Percentiles rank a stretch among this genome's conserved stretches.
Conservation (phyloP, 2,797 vertebrate genomes). For the Sciaenops ocellatus region DNA sequence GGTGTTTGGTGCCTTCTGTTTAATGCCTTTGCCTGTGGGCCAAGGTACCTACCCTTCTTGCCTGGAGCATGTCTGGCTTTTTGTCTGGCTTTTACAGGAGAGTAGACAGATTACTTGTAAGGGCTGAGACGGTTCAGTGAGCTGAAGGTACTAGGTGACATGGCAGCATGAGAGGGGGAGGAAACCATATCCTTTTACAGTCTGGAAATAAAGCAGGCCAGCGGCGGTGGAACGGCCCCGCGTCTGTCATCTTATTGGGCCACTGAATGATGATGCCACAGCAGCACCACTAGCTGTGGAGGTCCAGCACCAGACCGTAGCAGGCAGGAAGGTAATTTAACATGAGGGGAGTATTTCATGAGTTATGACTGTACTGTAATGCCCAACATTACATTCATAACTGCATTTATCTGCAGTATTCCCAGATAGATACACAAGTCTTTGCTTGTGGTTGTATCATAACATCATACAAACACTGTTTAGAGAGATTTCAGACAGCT, state of each 20-base stretch:
- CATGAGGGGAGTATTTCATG: constrained; percentile 22
- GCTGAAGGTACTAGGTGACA: constrained; percentile 69
- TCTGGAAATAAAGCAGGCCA: constrained; percentile 77
- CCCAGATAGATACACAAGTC: background rate
- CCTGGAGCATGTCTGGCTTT: constrained; percentile 71
- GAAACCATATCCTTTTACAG: constrained; percentile 79
- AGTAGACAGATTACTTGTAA: constrained; percentile 67
- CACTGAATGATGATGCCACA: constrained; percentile 32
- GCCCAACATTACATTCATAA: constrained; percentile 4
- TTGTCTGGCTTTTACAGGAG: constrained; percentile 71
- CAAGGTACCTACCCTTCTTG: constrained; percentile 37
- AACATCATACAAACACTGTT: background rate
- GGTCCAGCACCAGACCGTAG: constrained; percentile 27
- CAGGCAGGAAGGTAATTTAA: constrained; percentile 26
- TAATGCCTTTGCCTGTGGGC: constrained; percentile 42
- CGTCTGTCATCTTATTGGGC: constrained; percentile 57
- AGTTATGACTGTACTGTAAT: constrained; percentile 3
- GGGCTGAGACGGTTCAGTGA: constrained; percentile 68
- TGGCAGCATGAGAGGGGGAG: constrained; percentile 39
- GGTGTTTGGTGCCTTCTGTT: constrained; percentile 35
- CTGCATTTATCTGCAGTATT: constrained; percentile 3
- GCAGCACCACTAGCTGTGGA: constrained; percentile 14
- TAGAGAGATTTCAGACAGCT: background rate
- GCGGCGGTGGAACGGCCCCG: constrained; percentile 16
- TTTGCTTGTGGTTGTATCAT: constrained; percentile 5